Evolutionary conservation across 1,140 invertebrate genomes (phyloP).

Genomic region (Zeugodacus cucurbitae): DNA sequence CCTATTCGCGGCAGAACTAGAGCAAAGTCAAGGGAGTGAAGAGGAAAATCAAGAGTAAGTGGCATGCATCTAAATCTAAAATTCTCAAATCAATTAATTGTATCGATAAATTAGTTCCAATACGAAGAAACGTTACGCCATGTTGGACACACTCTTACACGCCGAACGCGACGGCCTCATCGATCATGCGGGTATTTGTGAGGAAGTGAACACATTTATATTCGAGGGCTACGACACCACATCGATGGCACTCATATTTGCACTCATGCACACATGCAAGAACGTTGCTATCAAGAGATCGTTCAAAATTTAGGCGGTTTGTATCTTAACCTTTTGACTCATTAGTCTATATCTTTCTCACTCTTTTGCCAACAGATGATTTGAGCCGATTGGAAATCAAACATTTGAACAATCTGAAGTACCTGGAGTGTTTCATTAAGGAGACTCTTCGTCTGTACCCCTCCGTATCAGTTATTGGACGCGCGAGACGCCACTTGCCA

Average conservation of each 20-base stretch:
- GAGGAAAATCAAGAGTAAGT: too few relatives aligned
- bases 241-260: slow-evolving; percentile 69
- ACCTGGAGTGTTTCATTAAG: slow-evolving; percentile 74
- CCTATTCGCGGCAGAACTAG: slow-evolving; percentile 45
- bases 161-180: slow-evolving; percentile 67
- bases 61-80: too few relatives aligned
- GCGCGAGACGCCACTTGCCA: slow-evolving; percentile 66
- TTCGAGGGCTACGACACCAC: slow-evolving; percentile 82
- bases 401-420: slow-evolving; percentile 72
- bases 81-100: too few relatives aligned
- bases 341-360: too few relatives aligned
- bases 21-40: neutral
- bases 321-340: too few relatives aligned
- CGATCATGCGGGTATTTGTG: slow-evolving; percentile 74
- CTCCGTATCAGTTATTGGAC: slow-evolving; percentile 74
- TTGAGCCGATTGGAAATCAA: slow-evolving; percentile 65
- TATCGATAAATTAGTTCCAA: slow-evolving; percentile 45
- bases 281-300: slow-evolving; percentile 68
- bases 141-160: slow-evolving; percentile 80
- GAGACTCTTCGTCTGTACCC: slow-evolving; percentile 74
- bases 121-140: slow-evolving; percentile 73
- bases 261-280: slow-evolving; percentile 71
- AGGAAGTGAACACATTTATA: slow-evolving; percentile 85
- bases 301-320: slow-evolving; percentile 13
- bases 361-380: slow-evolving; percentile 46